These are phyloP conservation scores for Tenthredo mesomela DNA, from an alignment of 2,888 invertebrate species.

Conservation along the genomic window DNA sequence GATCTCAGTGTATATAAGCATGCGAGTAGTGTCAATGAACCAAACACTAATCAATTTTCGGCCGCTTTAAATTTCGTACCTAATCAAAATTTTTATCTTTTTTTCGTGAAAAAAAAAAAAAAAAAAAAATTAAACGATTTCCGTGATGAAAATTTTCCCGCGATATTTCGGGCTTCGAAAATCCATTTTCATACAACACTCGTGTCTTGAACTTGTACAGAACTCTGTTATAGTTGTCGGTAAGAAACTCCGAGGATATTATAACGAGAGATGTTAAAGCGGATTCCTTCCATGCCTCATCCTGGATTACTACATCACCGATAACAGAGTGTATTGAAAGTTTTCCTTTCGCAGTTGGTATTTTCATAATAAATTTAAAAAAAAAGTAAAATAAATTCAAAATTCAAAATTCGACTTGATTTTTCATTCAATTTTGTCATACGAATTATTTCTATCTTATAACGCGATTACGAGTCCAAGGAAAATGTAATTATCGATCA, in stretches of 20 bases:
- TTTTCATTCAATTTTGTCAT: neutral
- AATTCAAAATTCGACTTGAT: neutral
- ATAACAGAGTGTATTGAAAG: neutral
- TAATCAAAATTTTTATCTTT: neutral
- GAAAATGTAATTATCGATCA: too few relatives aligned
- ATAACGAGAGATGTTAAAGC: conserved; percentile 43
- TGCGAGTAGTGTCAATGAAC: too few relatives aligned
- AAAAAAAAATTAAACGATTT: neutral
- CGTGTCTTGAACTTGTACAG: neutral
- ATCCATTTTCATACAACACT: conserved; percentile 14
- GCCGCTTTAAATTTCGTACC: too few relatives aligned
- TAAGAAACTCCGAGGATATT: conserved; percentile 29
- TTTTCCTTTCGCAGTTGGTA: neutral
- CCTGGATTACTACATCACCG: conserved; percentile 24
- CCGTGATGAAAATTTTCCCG: neutral
- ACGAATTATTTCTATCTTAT: too few relatives aligned
- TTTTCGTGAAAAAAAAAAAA: neutral
- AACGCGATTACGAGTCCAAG: too few relatives aligned
- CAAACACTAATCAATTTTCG: too few relatives aligned
- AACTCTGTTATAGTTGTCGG: conserved; percentile 29
- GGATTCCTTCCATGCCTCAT: conserved; percentile 34
- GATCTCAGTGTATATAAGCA: too few relatives aligned
- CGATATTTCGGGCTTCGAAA: neutral
- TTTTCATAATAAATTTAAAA: neutral
- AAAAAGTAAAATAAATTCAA: neutral